Base-by-base conservation (phyloP, 2,797 vertebrate species). In the Eutrigla gurnardus region DNA sequence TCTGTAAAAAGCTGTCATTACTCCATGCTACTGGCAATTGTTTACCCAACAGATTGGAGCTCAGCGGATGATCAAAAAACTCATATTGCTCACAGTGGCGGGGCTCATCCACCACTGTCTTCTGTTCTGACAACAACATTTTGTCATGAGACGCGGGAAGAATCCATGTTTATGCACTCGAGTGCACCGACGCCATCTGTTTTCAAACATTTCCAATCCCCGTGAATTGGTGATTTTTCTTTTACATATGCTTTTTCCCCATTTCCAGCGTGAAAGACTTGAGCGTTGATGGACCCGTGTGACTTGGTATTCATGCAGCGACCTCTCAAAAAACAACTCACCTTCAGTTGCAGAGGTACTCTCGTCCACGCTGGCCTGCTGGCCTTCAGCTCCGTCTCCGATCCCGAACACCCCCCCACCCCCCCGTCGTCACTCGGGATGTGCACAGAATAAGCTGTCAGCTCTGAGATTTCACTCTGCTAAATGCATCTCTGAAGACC, bases 1-100 rank as follows among this genome's bases (percentile, higher is more conserved):
- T 90, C 89, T 89, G 84, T 86, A 89, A 94, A 93, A 90, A 79
- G 84, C 25, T 92, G 91, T 93, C 85, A 88, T 93, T 93, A 91
- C 76, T 40, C 35, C 81, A 85, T 81, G 80, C 65, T 72, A 46
- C 36, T 47, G 70, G 81, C 83, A 60, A 83, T 90, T 93, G 92
- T 94, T 94, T 94, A 93, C 84, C 55, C 66, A 25, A 63, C 73
- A 79, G 86, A 88, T 65, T 70, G 86, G 81, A 84, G 78, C 84
- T 64, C 76, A 66, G 81, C 70, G 62, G 75, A 90, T 90, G 83
- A 94, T 93, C 88, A 91, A 91, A 92, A 86, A 35, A 60, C 35
- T 77, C 18, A 35, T 43, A 73, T 80, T 72, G 78, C 68, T 86
- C 49, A 63, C 66, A 55, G 76, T 14, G 42, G 75, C 72, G 69